phyloP scores from a whole-genome alignment of 2,797 vertebrate genomes.

The Hylomyscus alleni region DNA sequence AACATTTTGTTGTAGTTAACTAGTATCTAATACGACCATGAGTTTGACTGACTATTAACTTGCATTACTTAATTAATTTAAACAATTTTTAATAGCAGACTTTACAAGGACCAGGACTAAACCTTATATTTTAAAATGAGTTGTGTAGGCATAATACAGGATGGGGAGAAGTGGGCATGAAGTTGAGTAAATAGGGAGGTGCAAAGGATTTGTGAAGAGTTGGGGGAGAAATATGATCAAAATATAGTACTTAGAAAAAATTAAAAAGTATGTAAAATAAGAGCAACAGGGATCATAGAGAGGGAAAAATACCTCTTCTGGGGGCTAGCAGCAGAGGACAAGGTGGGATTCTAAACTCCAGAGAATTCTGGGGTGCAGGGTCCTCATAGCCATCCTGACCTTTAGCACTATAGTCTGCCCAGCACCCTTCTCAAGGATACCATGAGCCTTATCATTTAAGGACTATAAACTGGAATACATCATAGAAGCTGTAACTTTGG shows the following conservation, averaged over 20 bases:
- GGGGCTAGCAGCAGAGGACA: not conserved
- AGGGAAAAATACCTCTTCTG: not conserved
- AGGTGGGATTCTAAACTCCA: not conserved
- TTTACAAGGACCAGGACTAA: not conserved
- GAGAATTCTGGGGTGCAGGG: not conserved
- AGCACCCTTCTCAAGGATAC: not conserved
- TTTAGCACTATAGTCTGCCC: not conserved
- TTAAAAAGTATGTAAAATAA: not conserved
- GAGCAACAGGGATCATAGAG: not conserved
- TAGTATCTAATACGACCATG: not conserved
- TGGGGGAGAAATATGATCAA: not conserved
- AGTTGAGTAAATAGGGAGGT: not conserved
- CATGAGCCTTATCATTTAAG: not conserved
- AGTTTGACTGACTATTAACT: not conserved
- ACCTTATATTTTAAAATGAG: not conserved
- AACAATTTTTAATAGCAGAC: not conserved
- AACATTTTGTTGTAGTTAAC: not conserved
- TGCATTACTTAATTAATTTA: not conserved
- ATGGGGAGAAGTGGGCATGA: not conserved
- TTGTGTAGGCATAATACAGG: not conserved
- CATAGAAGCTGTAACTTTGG: accelerated
- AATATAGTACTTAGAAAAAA: not conserved
- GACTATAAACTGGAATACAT: not conserved
- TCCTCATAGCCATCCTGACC: not conserved
- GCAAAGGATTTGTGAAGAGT: not conserved